phyloP scores from a whole-genome alignment of 1,140 invertebrate genomes.

The Muscidifurax raptorellus region DNA sequence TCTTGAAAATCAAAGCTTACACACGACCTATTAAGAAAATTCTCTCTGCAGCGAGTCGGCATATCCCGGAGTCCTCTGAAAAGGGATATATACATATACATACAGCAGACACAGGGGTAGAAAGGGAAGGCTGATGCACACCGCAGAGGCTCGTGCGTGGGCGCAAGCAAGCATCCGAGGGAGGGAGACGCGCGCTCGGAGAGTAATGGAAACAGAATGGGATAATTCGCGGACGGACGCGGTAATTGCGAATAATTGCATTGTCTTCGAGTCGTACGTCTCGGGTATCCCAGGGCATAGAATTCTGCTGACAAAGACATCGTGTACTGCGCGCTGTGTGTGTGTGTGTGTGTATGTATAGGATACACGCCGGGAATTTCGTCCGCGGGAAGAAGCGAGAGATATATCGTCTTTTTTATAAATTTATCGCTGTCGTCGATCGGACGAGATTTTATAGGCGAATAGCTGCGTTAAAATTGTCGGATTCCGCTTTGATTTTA shows the following conservation, averaged over 20 bases:
- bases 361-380: background rate
- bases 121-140: background rate
- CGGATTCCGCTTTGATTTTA: too few relatives aligned
- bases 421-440: too few relatives aligned
- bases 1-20: background rate
- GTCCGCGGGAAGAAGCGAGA: too few relatives aligned
- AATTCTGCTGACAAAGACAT: constrained; percentile 48
- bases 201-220: constrained; percentile 72
- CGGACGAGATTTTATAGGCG: too few relatives aligned
- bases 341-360: too few relatives aligned
- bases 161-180: background rate
- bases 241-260: constrained; percentile 76
- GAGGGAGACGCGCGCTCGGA: constrained; percentile 31
- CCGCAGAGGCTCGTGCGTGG: background rate
- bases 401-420: too few relatives aligned
- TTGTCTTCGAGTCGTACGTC: constrained; percentile 70
- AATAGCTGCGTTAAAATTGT: too few relatives aligned
- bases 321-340: background rate
- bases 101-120: background rate
- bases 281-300: constrained; percentile 2
- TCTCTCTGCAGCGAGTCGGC: background rate
- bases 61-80: background rate
- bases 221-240: constrained; percentile 73
- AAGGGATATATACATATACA: background rate
- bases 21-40: background rate